Evolutionary conservation across 2,888 invertebrate species (phyloP).

Genomic region (Trimorus sp.): DNA sequence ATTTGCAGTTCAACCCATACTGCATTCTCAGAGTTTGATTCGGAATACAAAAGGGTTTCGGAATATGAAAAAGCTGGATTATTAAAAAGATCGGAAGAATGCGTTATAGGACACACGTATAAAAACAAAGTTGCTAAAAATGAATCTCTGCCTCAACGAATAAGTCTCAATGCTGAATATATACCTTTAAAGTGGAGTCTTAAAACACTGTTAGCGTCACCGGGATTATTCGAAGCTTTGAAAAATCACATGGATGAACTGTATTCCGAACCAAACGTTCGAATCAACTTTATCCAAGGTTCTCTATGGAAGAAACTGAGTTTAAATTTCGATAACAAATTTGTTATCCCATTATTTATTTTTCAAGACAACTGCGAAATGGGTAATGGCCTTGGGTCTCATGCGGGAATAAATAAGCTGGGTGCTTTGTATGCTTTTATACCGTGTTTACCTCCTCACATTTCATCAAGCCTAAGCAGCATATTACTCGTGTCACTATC

Average conservation of each 20-base stretch:
- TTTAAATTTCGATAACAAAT: no score
- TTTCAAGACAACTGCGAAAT: no score
- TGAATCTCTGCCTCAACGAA: neutral
- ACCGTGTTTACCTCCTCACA: conserved; percentile 22
- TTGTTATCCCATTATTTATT: no score
- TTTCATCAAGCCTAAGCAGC: conserved; percentile 30
- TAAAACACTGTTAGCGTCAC: conserved; percentile 15
- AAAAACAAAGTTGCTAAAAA: conserved; percentile 1
- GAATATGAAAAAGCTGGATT: conserved; percentile 3
- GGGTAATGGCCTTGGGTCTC: no score
- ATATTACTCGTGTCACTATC: conserved; percentile 38
- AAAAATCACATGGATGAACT: conserved; percentile 10
- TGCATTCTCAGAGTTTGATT: neutral
- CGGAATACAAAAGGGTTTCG: neutral
- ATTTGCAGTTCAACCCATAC: no score
- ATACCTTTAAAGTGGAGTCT: conserved; percentile 18
- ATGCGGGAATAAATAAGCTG: no score
- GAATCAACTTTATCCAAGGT: conserved; percentile 21
- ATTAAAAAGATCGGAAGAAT: conserved; percentile 20
- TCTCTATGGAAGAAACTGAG: no score
- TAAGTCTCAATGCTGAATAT: conserved; percentile 15
- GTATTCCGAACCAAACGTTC: conserved; percentile 12
- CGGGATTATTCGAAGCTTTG: conserved; percentile 9
- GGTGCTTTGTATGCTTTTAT: no score
- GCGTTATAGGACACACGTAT: conserved; percentile 10